Conservation (phyloP, 2,797 vertebrate genomes). For the Pseudotriccus pelzelni region DNA sequence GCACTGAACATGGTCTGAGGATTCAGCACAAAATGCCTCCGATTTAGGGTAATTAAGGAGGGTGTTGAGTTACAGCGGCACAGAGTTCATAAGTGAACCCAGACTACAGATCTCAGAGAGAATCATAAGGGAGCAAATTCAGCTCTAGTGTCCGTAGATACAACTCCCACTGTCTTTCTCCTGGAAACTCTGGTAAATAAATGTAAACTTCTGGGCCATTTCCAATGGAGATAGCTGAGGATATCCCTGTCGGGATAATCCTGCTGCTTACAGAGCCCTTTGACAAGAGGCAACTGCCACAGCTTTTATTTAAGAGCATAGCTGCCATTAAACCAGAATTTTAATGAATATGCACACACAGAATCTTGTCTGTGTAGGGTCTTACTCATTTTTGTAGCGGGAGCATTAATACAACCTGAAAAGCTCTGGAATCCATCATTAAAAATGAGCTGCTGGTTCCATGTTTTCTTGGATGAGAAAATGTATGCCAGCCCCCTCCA, state of each 20-base stretch:
- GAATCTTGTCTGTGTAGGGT: not conserved
- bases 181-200: not conserved
- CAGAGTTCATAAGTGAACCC: fast-evolving
- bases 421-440: not conserved
- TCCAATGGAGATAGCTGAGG: not conserved
- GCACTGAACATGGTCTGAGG: not conserved
- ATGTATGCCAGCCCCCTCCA: not conserved
- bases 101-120: not conserved
- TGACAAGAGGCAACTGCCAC: not conserved
- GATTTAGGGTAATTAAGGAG: not conserved
- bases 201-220: not conserved
- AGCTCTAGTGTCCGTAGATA: fast-evolving
- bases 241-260: not conserved
- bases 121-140: not conserved
- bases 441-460: not conserved
- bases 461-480: constrained; percentile 14
- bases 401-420: not conserved
- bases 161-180: not conserved
- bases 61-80: not conserved
- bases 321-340: not conserved
- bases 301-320: not conserved
- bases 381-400: constrained; percentile 11
- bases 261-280: not conserved
- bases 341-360: not conserved
- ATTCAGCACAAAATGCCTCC: not conserved